Base-by-base conservation (phyloP, 2,797 vertebrate genomes). In the Halcyon smyrnensis region DNA sequence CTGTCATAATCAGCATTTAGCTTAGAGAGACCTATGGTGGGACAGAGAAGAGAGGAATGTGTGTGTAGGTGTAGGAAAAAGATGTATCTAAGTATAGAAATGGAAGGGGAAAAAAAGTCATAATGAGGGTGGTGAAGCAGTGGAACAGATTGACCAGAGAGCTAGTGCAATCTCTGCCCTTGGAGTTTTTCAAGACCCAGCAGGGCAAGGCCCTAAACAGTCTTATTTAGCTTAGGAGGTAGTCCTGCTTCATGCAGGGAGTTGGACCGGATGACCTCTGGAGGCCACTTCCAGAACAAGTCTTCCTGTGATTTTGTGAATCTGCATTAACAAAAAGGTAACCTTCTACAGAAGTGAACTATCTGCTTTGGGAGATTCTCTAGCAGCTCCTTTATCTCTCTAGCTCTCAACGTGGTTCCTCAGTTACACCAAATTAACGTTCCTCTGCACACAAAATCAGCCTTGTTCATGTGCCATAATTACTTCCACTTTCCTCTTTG, bases 401-500 rank as follows among this genome's bases (percentile, higher is more conserved):
- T 30, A 50, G 18, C 14, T 89, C 32, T 77, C 87, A 74, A 59
- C 32, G 30, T 46, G 16, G 7, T 46, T 65, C 32, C 37, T 92
- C 45, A 36, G 59, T 56, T 85, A 53, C n/a, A 28, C 12, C 46
- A 74, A 81, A 93, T 67, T 54, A 41, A 8, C 34, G 41, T 71
- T 89, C 36, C 39, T 79, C 90, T 79, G 43, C 54, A 37, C 43
- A 63, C 12, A 84, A 63, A 90, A 73, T 81, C 65, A 90, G 34
- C 39, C 51, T 87, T 84, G 24, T 59, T 94, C 63, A 1, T 34
- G 39, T 74, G 32, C 53, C 20, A 16, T 56, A 74, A 84, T 79
- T 89, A 80, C 51, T 77, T 84, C 64, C 50, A 51, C 41, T 77
- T 82, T 56, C 48, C 56, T 85, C 73, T n/a, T 76, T 86, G 73